Conservation (phyloP, 2,797 vertebrate genomes). For the Steatocranus sp. region DNA sequence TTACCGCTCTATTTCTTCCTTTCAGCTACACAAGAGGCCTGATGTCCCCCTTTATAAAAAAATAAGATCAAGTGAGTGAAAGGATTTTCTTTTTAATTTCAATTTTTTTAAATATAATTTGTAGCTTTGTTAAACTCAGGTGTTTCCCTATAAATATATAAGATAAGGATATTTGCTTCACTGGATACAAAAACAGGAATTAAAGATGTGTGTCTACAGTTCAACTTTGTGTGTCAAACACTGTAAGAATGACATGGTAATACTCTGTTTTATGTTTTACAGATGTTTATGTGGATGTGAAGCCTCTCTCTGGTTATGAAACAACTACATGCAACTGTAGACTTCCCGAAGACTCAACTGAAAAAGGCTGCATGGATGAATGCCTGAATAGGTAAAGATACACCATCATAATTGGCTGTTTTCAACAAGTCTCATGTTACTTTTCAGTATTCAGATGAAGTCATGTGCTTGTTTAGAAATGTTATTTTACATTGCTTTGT, state of each 20-base stretch:
- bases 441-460: background rate
- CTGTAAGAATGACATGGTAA: background rate
- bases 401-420: background rate
- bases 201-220: background rate
- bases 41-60: constrained; percentile 83
- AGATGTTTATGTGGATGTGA: constrained; percentile 98
- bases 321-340: constrained; percentile 95
- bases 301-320: constrained; percentile 97
- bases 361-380: constrained; percentile 92
- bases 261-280: constrained; percentile 12
- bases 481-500: background rate
- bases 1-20: constrained; percentile 8
- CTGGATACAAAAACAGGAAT: background rate
- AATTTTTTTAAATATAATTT: background rate
- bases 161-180: background rate
- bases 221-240: background rate
- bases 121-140: background rate
- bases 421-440: background rate
- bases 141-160: background rate
- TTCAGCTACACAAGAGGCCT: constrained; percentile 78
- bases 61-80: constrained; percentile 78
- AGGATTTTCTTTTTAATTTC: background rate
- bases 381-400: constrained; percentile 89
- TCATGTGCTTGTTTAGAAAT: background rate
- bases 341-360: constrained; percentile 68